A percentile compares a stretch with the other conserved stretches of the same genome.
Conservation (phyloP, 2,888 invertebrate genomes). For the Lasius fuliginosus region DNA sequence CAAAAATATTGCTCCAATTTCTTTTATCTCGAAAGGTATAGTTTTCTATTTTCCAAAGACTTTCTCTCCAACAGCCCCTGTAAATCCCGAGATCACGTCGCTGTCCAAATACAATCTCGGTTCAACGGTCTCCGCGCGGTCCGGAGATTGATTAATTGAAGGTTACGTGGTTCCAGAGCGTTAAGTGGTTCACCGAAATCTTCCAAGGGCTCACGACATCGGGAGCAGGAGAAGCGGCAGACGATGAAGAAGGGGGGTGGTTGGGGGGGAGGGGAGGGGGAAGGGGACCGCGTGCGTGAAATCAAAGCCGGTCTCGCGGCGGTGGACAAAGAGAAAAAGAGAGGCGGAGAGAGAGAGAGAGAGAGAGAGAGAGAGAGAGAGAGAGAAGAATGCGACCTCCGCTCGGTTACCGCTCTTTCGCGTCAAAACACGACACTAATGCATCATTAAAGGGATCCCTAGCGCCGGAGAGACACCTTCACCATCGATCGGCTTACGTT, state of each 20-base stretch:
- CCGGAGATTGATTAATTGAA: slow-evolving; percentile 75
- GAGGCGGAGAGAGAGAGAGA: slow-evolving; percentile 39
- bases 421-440: slow-evolving; percentile 82
- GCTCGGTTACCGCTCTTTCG: slow-evolving; percentile 78
- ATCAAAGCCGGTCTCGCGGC: slow-evolving; percentile 65
- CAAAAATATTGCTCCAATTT: not conserved
- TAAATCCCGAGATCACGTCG: slow-evolving; percentile 23
- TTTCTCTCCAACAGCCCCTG: not conserved
- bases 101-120: slow-evolving; percentile 64
- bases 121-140: slow-evolving; percentile 58
- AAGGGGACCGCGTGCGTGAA: slow-evolving; percentile 64
- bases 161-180: slow-evolving; percentile 74
- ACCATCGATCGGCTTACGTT: slow-evolving; percentile 71
- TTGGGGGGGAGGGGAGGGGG: slow-evolving; percentile 9
- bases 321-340: slow-evolving; percentile 66
- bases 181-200: slow-evolving; percentile 75
- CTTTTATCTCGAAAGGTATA: not conserved
- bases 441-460: slow-evolving; percentile 78
- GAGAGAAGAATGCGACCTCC: slow-evolving; percentile 72
- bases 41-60: slow-evolving; percentile 14
- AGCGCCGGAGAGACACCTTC: slow-evolving; percentile 71
- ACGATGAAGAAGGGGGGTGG: not conserved
- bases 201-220: slow-evolving; percentile 64
- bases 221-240: slow-evolving; percentile 34
- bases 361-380: slow-evolving; percentile 51